Evolutionary conservation across 2,888 invertebrate genomes (phyloP).

Genomic region (Dryococelus australis): DNA sequence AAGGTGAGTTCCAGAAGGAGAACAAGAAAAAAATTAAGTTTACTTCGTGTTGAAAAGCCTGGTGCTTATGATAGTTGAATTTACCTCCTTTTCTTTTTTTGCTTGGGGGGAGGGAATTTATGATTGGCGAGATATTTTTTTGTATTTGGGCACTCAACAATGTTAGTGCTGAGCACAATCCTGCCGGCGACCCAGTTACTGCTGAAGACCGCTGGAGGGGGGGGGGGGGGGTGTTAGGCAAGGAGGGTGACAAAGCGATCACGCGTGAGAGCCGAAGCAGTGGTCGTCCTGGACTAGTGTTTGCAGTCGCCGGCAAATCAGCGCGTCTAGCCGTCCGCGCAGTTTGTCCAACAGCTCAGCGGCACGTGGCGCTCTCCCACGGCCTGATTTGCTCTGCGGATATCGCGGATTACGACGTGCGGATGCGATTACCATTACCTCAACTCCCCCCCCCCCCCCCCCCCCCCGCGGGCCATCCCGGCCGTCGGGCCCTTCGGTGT

Average conservation of each 20-base stretch:
- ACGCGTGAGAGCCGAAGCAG: not conserved
- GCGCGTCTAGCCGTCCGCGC: not conserved
- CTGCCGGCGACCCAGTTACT: not conserved
- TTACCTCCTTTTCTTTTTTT: too few species aligned
- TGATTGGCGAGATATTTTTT: too few species aligned
- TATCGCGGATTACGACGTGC: conserved; percentile 8
- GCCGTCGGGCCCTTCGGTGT: too few species aligned
- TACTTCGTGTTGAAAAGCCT: too few species aligned
- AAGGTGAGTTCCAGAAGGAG: too few species aligned
- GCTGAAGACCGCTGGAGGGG: not conserved
- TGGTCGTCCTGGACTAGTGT: not conserved
- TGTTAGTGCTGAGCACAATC: too few species aligned
- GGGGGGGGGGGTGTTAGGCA: not conserved
- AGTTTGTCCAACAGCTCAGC: not conserved
- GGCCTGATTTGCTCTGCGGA: not conserved
- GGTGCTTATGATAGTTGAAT: too few species aligned
- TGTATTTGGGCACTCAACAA: too few species aligned
- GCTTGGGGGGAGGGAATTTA: too few species aligned
- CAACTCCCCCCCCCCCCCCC: not conserved
- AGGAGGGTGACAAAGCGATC: not conserved
- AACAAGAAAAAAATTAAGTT: too few species aligned
- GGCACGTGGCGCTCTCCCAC: not conserved
- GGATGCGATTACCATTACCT: not conserved
- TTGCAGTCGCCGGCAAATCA: not conserved
- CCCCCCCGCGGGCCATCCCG: too few species aligned